Evolutionary conservation across 2,113 vertebrate species (phyloP).

Genomic region (Cochlearius cochlearius): DNA sequence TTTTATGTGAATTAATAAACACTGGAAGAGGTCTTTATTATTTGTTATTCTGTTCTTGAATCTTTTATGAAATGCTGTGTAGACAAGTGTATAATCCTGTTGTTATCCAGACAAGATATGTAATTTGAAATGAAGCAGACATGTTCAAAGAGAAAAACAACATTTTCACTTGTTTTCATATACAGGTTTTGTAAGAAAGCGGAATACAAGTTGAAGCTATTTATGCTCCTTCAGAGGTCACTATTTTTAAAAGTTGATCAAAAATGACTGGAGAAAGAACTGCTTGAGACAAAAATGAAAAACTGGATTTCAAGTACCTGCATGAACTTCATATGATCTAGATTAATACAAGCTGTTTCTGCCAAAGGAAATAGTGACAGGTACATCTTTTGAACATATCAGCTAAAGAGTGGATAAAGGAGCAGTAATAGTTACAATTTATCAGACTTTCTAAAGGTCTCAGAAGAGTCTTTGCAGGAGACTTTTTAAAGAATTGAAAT

Average conservation of each 20-base stretch:
- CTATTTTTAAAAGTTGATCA: not conserved
- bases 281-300: not conserved
- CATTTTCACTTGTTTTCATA: not conserved
- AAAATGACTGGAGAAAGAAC: not conserved
- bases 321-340: not conserved
- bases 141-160: not conserved
- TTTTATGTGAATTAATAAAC: constrained; percentile 22
- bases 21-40: not conserved
- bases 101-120: not conserved
- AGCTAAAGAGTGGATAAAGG: not conserved
- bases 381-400: not conserved
- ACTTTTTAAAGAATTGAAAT: constrained; percentile 9
- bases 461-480: not conserved
- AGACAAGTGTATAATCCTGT: constrained; percentile 27
- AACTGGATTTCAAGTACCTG: not conserved
- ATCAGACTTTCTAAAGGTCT: not conserved
- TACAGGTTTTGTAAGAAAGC: not conserved
- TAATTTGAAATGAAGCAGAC: not conserved
- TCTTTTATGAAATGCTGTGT: constrained; percentile 45
- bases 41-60: constrained; percentile 35
- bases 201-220: not conserved
- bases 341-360: not conserved
- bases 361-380: not conserved
- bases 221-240: not conserved
- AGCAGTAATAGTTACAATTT: not conserved